Percentiles rank a stretch among this genome's conserved stretches.
Conservation (phyloP, 1,140 invertebrate species). For the Hetaerina americana region DNA sequence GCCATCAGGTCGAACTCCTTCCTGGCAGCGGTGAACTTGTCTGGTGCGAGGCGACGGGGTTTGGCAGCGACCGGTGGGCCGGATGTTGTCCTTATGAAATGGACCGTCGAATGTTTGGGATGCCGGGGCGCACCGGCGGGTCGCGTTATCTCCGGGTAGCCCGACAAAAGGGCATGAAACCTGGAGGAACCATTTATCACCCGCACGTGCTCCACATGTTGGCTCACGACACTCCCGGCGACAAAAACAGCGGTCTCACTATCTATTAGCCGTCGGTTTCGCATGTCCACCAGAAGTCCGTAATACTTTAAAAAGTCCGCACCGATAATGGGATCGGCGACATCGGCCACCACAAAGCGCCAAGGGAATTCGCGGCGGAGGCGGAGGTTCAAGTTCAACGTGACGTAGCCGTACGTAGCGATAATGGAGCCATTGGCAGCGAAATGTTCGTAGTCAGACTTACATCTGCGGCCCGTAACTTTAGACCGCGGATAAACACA, state of each 20-base stretch:
- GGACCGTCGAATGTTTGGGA: constrained; percentile 16
- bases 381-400: constrained; percentile 22
- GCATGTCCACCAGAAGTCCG: constrained; percentile 13
- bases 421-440: constrained; percentile 21
- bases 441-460: background rate
- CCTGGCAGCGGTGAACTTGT: constrained; percentile 15
- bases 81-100: constrained; percentile 20
- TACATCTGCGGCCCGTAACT: background rate
- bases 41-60: constrained; percentile 17
- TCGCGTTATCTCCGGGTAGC: constrained; percentile 18
- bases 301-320: constrained; percentile 25
- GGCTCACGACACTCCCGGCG: background rate
- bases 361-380: constrained; percentile 25
- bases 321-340: constrained; percentile 26
- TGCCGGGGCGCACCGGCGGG: constrained; percentile 13
- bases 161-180: background rate
- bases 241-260: background rate
- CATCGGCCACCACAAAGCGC: constrained; percentile 29
- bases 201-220: background rate
- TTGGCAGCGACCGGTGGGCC: constrained; percentile 17
- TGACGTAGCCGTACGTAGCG: constrained; percentile 23
- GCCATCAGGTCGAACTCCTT: constrained; percentile 20
- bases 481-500: constrained; percentile 10
- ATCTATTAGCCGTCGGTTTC: constrained; percentile 10
- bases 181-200: background rate